phyloP scores from a whole-genome alignment of 2,888 invertebrate genomes.

The Scaptomyza caliginosa region DNA sequence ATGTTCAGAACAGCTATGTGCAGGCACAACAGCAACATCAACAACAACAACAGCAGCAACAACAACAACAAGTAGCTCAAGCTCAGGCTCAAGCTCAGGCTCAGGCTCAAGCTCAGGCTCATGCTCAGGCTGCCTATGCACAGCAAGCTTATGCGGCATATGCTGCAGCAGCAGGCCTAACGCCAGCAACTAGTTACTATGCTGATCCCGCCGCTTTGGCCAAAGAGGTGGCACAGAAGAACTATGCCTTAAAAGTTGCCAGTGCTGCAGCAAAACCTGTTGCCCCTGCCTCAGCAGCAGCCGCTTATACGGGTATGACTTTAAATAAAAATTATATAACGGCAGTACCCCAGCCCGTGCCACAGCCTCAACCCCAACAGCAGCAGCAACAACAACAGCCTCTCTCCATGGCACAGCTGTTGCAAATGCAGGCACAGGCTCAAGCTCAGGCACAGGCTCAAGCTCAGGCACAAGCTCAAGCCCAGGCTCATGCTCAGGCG shows the following conservation, averaged over 20 bases:
- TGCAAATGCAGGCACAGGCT: conserved; percentile 63
- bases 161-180: conserved; percentile 74
- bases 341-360: conserved; percentile 53
- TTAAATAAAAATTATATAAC: conserved; percentile 86
- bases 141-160: conserved; percentile 71
- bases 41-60: conserved; percentile 45
- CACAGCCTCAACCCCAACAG: conserved; percentile 51
- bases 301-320: conserved; percentile 88
- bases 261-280: conserved; percentile 49
- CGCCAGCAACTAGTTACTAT: conserved; percentile 47
- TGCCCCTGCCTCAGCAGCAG: conserved; percentile 83
- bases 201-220: conserved; percentile 88
- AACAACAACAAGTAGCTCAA: conserved; percentile 35
- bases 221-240: conserved; percentile 93
- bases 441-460: conserved; percentile 42
- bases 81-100: conserved; percentile 56
- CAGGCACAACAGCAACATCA: conserved; percentile 55
- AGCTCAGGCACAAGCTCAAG: conserved; percentile 50
- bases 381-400: conserved; percentile 47
- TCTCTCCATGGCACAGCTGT: conserved; percentile 54
- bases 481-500: conserved; percentile 57
- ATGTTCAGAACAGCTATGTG: conserved; percentile 42
- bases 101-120: conserved; percentile 62
- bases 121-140: conserved; percentile 64
- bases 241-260: conserved; percentile 89